phyloP scores from a whole-genome alignment of 1,140 invertebrate species.

The Scaptomyza hsui region DNA sequence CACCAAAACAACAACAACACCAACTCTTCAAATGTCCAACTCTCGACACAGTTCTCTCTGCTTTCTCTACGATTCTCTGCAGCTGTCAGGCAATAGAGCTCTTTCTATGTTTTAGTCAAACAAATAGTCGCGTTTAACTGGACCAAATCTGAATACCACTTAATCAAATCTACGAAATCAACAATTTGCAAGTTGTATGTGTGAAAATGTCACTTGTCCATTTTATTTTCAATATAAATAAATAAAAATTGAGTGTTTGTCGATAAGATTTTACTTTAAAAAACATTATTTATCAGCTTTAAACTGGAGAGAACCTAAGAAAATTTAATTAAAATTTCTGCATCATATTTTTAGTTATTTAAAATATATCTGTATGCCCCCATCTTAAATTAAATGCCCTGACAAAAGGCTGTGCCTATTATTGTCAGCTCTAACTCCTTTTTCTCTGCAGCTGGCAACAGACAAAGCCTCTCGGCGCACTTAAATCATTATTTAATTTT shows the following conservation, averaged over 20 bases:
- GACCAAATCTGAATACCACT: conserved; percentile 9
- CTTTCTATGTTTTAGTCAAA: conserved; percentile 2
- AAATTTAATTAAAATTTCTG: too few species aligned
- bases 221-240: too few species aligned
- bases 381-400: not conserved
- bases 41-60: conserved; percentile 28
- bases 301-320: too few species aligned
- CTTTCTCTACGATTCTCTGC: conserved; percentile 7
- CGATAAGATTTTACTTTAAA: not conserved
- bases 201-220: not conserved
- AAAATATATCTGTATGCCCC: conserved; percentile 1
- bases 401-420: not conserved
- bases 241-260: too few species aligned
- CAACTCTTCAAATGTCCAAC: conserved; percentile 57
- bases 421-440: conserved; percentile 22
- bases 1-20: conserved; percentile 41
- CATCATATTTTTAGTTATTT: not conserved
- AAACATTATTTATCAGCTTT: too few species aligned
- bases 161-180: conserved; percentile 4
- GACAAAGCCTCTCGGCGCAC: conserved; percentile 69
- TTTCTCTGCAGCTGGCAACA: conserved; percentile 30
- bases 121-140: conserved; percentile 4
- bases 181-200: not conserved
- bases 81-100: conserved; percentile 15
- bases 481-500: conserved; percentile 82